These are phyloP conservation scores for Hyles vespertilio DNA, from an alignment of 1,140 invertebrate genomes.

Conservation along the genomic window DNA sequence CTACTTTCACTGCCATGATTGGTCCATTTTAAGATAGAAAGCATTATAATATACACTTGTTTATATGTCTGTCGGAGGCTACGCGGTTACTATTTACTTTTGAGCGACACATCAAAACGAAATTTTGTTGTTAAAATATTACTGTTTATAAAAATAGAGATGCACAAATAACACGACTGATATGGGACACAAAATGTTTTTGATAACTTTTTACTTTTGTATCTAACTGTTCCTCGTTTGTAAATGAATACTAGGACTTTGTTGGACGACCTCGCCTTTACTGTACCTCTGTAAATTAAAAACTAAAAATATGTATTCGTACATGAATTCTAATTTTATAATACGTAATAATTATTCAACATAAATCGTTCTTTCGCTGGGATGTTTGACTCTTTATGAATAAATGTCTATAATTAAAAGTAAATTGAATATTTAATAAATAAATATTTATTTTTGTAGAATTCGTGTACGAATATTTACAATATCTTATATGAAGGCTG, in stretches of 20 bases:
- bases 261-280: slow-evolving; percentile 50
- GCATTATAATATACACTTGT: slow-evolving; percentile 61
- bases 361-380: slow-evolving; percentile 7
- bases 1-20: slow-evolving; percentile 68
- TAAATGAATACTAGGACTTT: slow-evolving; percentile 36
- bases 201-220: slow-evolving; percentile 69
- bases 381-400: too few species aligned
- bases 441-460: slow-evolving; percentile 20
- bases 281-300: slow-evolving; percentile 36
- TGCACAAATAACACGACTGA: slow-evolving; percentile 73
- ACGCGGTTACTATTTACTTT: slow-evolving; percentile 61
- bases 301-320: slow-evolving; percentile 35
- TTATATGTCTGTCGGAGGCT: slow-evolving; percentile 73
- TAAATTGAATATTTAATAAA: neutral
- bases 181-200: slow-evolving; percentile 71
- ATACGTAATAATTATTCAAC: slow-evolving; percentile 20
- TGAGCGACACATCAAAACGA: slow-evolving; percentile 73
- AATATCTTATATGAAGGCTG: slow-evolving; percentile 44
- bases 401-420: neutral
- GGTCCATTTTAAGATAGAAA: slow-evolving; percentile 68
- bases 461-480: slow-evolving; percentile 50
- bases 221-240: slow-evolving; percentile 68
- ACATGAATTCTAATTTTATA: slow-evolving; percentile 48
- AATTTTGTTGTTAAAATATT: slow-evolving; percentile 56
- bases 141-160: slow-evolving; percentile 65